phyloP scores from a whole-genome alignment of 2,888 invertebrate species.

The Argyresthia goedartella region DNA sequence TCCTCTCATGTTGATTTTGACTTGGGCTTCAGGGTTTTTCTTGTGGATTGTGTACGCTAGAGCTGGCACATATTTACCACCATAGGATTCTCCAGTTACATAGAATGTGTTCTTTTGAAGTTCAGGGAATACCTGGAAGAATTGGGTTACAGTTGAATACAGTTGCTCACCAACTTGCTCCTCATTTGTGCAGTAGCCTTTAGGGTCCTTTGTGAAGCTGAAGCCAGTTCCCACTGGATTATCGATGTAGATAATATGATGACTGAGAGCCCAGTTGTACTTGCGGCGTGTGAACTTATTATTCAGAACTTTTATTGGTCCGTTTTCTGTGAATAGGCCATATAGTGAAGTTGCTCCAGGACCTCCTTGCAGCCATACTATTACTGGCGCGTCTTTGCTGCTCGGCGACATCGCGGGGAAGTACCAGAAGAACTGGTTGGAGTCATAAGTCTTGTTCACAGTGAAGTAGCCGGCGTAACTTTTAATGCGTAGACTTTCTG shows the following conservation, averaged over 20 bases:
- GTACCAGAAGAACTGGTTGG: slow-evolving; percentile 77
- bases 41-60: slow-evolving; percentile 79
- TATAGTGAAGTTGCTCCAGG: slow-evolving; percentile 68
- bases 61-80: slow-evolving; percentile 84
- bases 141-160: slow-evolving; percentile 82
- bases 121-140: slow-evolving; percentile 87
- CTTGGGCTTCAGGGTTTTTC: slow-evolving; percentile 70
- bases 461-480: slow-evolving; percentile 76
- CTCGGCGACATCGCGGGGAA: slow-evolving; percentile 63
- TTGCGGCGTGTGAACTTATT: slow-evolving; percentile 42
- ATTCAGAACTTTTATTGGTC: slow-evolving; percentile 62
- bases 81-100: slow-evolving; percentile 92
- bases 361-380: slow-evolving; percentile 72
- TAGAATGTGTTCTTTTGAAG: slow-evolving; percentile 83
- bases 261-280: slow-evolving; percentile 79
- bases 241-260: slow-evolving; percentile 75
- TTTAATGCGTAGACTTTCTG: slow-evolving; percentile 63
- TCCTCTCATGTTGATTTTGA: slow-evolving; percentile 80
- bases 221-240: slow-evolving; percentile 77
- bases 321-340: slow-evolving; percentile 71
- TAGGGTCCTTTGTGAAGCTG: slow-evolving; percentile 68
- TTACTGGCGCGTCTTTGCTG: slow-evolving; percentile 48
- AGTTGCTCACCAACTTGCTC: slow-evolving; percentile 85
- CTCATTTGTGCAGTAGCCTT: slow-evolving; percentile 79
- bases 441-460: slow-evolving; percentile 65